phyloP scores from a whole-genome alignment of 2,797 vertebrate genomes.

The Arctocebus calabarensis region DNA sequence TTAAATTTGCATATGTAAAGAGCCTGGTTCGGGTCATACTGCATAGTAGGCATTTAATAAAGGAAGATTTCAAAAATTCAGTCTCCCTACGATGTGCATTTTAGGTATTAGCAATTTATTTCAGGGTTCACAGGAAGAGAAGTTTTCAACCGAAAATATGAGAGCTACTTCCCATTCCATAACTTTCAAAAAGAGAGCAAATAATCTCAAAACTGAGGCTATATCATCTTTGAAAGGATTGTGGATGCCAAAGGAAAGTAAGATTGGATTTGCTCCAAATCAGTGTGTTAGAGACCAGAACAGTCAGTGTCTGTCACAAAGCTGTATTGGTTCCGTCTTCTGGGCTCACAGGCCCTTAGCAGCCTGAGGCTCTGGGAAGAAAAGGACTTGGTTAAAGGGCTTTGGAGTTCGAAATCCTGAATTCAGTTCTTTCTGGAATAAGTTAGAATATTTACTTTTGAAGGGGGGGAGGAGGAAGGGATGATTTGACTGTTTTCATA shows the following conservation, averaged over 20 bases:
- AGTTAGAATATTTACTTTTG: conserved; percentile 50
- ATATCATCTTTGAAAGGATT: conserved; percentile 48
- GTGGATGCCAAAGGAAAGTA: conserved; percentile 59
- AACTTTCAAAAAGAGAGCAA: conserved; percentile 61
- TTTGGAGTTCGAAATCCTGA: conserved; percentile 37
- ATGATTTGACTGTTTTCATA: conserved; percentile 58
- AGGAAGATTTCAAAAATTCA: conserved; percentile 12
- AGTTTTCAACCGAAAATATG: conserved; percentile 64
- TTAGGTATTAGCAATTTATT: conserved; percentile 60
- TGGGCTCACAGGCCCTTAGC: conserved; percentile 1
- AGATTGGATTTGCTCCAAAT: conserved; percentile 59
- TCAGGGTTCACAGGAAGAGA: conserved; percentile 9
- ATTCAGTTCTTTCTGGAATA: conserved; percentile 60
- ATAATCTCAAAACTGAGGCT: conserved; percentile 48
- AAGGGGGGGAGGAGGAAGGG: not conserved
- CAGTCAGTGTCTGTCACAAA: conserved; percentile 5
- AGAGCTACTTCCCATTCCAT: conserved; percentile 23
- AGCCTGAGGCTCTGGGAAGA: conserved; percentile 6
- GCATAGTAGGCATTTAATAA: conserved; percentile 37
- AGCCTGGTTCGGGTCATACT: not conserved
- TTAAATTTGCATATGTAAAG: conserved; percentile 45
- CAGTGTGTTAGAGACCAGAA: not conserved
- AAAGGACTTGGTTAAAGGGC: conserved; percentile 24
- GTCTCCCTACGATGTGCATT: not conserved
- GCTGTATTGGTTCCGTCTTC: not conserved